Evolutionary conservation across 2,113 vertebrate species (phyloP), one percentile per base, ranked within the genome.

Genomic region (Spermophilus dauricus): DNA sequence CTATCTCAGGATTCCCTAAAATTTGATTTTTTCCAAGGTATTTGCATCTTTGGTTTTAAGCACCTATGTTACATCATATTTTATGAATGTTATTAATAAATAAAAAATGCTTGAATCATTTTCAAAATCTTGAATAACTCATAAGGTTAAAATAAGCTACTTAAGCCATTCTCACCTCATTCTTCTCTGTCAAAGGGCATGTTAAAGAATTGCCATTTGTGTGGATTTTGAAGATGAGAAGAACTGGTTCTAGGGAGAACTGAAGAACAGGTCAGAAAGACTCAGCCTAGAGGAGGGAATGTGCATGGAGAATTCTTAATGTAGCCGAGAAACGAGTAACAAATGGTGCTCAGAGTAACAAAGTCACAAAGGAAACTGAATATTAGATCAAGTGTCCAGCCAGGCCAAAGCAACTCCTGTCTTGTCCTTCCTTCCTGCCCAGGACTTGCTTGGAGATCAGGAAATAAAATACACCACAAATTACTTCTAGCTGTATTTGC

Each of bases 1-100:
- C 37, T 58, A 86, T 86, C 78, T 94, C 87, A 42, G 80, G 86
- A 96, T 93, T 96, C 87, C 86, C 89, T 92, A 96, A 51, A 91
- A 87, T 95, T 53, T 88, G 86, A 77, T 98, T 98, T 93, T 94
- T 76, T 97, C 93, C 70, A 86, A 86, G 61, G 86, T 96, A 95
- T 73, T 24, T 87, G 42, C 70, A 83, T 96, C 94, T 95, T 97
- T 97, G 95, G 89, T 88, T 89, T 78, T 45, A 34, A 72, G 73
- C 12, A 39, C 45, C 77, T 14, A 16, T 6, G 4, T 81, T 70
- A n/a, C 82, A 53, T 37, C 34, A 39, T 30, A n/a, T 56, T 93
- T 95, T 48, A 69, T 65, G 37, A 97, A 76, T 30, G 45, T 16
- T 5, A 5, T 28, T 75, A 70, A 56, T n/a, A 86, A 84, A n/a